These are phyloP conservation scores for Onychostruthus taczanowskii DNA, from an alignment of 2,113 vertebrate genomes.

Conservation along the genomic window DNA sequence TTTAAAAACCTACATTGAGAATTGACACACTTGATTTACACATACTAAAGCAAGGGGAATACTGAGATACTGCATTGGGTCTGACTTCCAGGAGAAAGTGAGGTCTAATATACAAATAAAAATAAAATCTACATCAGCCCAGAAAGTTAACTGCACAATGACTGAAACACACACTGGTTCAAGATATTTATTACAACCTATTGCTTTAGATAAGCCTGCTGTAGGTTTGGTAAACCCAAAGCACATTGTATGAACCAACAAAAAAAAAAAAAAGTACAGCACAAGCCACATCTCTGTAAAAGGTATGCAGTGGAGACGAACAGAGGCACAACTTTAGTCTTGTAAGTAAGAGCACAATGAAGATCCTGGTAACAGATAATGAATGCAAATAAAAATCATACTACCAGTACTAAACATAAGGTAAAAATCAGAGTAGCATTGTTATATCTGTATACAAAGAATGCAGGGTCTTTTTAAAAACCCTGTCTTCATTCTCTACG, in stretches of 20 bases:
- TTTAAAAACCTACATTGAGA: background rate
- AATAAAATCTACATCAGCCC: background rate
- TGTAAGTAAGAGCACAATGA: constrained; percentile 10
- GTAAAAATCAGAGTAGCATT: background rate
- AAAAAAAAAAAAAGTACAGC: background rate
- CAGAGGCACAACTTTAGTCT: background rate
- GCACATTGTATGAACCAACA: background rate
- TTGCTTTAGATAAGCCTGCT: constrained; percentile 57
- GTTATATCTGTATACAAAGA: background rate
- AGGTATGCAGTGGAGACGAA: background rate
- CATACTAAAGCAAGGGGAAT: background rate
- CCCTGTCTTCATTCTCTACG: background rate
- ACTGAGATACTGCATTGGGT: background rate
- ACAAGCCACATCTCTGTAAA: background rate
- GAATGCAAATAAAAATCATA: background rate
- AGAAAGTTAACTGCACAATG: background rate
- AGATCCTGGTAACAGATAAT: background rate
- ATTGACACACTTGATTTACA: background rate
- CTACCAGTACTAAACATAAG: background rate
- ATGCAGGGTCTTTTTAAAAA: constrained; percentile 5
- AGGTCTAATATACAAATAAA: background rate
- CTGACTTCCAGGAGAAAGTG: background rate
- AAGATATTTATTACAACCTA: constrained; percentile 53
- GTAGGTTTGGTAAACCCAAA: constrained; percentile 7
- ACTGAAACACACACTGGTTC: constrained; percentile 27